A percentile compares a stretch with the other conserved stretches of the same genome.
Conservation (phyloP, 2,113 vertebrate genomes). For the Scatophagus argus region DNA sequence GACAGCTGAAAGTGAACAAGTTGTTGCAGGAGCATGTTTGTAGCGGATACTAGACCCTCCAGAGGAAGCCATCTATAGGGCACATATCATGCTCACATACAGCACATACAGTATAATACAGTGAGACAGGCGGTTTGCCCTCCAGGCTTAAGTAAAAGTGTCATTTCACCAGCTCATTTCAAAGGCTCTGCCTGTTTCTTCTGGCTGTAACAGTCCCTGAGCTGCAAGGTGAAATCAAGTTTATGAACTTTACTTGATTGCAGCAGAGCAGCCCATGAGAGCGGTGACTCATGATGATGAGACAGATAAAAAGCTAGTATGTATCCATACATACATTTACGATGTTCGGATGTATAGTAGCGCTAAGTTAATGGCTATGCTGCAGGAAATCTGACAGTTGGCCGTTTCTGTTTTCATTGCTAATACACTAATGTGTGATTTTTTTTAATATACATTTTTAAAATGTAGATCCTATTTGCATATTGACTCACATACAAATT, state of each 20-base stretch:
- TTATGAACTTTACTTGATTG: constrained; percentile 66
- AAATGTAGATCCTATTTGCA: neutral
- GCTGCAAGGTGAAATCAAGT: constrained; percentile 72
- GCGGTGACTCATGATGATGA: constrained; percentile 48
- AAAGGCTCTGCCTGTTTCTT: constrained; percentile 66
- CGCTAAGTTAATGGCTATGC: neutral
- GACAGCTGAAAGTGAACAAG: constrained; percentile 28
- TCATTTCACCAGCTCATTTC: constrained; percentile 61
- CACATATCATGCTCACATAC: constrained; percentile 10
- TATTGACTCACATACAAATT: neutral
- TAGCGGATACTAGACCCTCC: constrained; percentile 1
- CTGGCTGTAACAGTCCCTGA: constrained; percentile 45
- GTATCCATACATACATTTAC: neutral
- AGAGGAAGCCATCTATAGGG: constrained; percentile 43
- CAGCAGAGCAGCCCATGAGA: constrained; percentile 35
- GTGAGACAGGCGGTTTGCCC: constrained; percentile 32
- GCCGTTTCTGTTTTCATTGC: neutral
- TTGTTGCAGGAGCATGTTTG: constrained; percentile 16
- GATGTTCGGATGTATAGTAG: neutral
- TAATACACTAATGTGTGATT: neutral
- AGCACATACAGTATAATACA: constrained; percentile 23
- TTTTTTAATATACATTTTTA: neutral
- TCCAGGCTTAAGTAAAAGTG: constrained; percentile 50
- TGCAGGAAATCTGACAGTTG: neutral
- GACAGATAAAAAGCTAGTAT: constrained; percentile 9